phyloP scores from a whole-genome alignment of 2,113 vertebrate species.

The Gadus macrocephalus region DNA sequence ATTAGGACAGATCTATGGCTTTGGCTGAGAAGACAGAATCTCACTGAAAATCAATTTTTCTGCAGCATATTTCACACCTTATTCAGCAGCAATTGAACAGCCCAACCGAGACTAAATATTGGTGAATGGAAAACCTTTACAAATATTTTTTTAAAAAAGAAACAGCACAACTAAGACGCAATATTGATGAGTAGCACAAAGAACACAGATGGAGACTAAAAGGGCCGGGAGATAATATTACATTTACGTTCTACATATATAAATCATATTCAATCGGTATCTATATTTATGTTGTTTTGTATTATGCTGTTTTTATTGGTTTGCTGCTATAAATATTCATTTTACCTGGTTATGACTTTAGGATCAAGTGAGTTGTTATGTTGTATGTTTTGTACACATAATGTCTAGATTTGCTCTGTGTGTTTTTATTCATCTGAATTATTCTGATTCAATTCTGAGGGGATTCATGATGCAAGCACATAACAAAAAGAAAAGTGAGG shows the following conservation, averaged over 20 bases:
- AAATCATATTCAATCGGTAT: no score
- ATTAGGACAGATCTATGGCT: slow-evolving; percentile 37
- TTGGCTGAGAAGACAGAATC: slow-evolving; percentile 31
- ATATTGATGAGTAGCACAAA: no score
- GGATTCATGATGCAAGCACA: no score
- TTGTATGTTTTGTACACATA: no score
- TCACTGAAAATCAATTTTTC: slow-evolving; percentile 52
- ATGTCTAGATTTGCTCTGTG: no score
- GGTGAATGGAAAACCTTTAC: not conserved
- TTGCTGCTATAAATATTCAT: not conserved
- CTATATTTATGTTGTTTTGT: not conserved
- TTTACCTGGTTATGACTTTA: not conserved
- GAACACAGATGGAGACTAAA: no score
- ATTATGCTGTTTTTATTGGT: not conserved
- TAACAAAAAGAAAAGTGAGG: no score
- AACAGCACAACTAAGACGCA: no score
- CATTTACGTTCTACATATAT: no score
- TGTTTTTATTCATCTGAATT: no score
- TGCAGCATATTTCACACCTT: slow-evolving; percentile 40
- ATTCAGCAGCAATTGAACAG: slow-evolving; percentile 39
- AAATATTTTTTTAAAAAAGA: no score
- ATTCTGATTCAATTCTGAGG: not conserved
- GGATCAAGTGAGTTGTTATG: not conserved
- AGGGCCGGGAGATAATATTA: no score
- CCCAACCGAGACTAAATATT: not conserved